Evolutionary conservation across 2,888 invertebrate species (phyloP), one percentile per base, ranked within the genome.

Genomic region (Lordiphosa fenestrarum): DNA sequence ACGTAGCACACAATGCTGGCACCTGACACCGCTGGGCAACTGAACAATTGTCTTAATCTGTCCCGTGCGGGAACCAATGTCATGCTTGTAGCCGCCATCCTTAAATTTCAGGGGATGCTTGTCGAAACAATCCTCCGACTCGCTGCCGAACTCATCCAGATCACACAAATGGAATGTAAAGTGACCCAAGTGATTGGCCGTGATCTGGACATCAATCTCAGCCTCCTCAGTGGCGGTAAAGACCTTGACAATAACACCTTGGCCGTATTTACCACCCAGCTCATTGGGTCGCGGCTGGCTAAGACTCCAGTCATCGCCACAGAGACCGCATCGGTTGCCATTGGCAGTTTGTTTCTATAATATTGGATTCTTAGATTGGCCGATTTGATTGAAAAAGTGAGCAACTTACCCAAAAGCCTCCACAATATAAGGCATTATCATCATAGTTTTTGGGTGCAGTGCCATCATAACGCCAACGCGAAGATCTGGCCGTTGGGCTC

Each of bases 371-470:
- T 4, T 46, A 7, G 5, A 33, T 7, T 15, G 4, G 30, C 2
- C 13, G 1, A 30, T 42, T 30, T 30, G n/a, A 6, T 44, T 10
- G 7, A 25, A 6, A 5, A 25, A 25, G 6, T 6, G 25, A 25
- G 6, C 6, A 15, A 2, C 42, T 61, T 64, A 88, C 88, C 71
- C 71, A 66, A 36, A 85, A 87, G 35, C 92, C 92, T 2, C 93
- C 93, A 73, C 93, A 93, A 70, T 87, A 91, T 30, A 90, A 85
- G 21, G 83, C 90, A 71, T 89, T 91, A 71, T 92, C 92, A 51
- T 91, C 87, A 71, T 90, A 92, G 82, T 92, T 91, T 0, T 50
- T 60, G 0, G 91, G 90, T 0, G 91, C 91, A 2, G 87, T 53
- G 21, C 84, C 86, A 60, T 91, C 90, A 48, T 84, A 87, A 23